Conservation (phyloP, 2,888 invertebrate species). For the Dynastes tityus region DNA sequence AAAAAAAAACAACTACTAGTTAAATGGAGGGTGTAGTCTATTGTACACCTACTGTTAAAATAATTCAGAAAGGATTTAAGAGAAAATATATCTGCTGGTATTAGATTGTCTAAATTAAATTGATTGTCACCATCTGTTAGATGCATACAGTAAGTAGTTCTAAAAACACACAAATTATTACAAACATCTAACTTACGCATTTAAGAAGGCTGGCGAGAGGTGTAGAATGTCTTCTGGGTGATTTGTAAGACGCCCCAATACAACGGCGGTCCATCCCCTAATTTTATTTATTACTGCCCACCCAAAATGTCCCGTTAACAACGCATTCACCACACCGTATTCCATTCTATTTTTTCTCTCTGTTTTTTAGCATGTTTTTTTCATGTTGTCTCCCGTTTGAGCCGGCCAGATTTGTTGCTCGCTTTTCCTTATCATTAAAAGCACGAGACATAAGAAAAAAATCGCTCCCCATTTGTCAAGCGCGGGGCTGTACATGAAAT, state of each 20-base stretch:
- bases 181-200: not conserved
- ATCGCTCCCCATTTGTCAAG: no score
- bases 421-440: no score
- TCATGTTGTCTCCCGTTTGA: not conserved
- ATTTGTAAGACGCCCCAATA: slow-evolving; percentile 59
- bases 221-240: slow-evolving; percentile 56
- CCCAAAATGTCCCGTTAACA: slow-evolving; percentile 53
- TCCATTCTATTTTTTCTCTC: not conserved
- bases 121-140: not conserved
- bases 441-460: no score
- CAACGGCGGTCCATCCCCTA: slow-evolving; percentile 56
- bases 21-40: no score
- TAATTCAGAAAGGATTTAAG: no score
- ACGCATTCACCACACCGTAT: slow-evolving; percentile 36
- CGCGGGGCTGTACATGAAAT: no score
- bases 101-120: slow-evolving; percentile 3
- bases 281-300: slow-evolving; percentile 58
- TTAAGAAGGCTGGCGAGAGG: slow-evolving; percentile 43
- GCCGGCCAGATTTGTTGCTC: no score
- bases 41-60: no score
- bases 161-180: not conserved
- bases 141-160: no score
- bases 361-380: slow-evolving; percentile 9
- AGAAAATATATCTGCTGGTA: not conserved
- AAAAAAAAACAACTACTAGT: no score